Evolutionary conservation across 1,140 invertebrate genomes (phyloP).

Genomic region (Caenorhabditis brenneri): DNA sequence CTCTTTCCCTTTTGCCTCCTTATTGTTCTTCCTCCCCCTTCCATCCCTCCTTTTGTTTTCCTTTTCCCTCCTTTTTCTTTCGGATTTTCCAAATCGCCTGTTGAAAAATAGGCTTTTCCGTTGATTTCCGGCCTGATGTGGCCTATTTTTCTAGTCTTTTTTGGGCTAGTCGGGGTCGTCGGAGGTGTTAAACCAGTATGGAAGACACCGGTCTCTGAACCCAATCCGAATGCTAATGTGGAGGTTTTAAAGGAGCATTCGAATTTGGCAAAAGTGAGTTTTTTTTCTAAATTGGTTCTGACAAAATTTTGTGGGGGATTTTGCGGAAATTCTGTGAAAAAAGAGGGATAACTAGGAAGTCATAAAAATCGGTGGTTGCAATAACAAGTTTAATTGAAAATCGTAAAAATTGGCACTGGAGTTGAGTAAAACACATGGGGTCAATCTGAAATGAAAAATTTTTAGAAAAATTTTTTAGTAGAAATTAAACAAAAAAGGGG

Average conservation of each 20-base stretch:
- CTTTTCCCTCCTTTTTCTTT: not conserved
- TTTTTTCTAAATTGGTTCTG: not conserved
- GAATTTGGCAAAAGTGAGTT: not conserved
- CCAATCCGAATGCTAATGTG: not conserved
- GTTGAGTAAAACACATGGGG: not conserved
- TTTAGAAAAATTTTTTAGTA: not conserved
- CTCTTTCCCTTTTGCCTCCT: not conserved
- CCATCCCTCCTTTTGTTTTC: not conserved
- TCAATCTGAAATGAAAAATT: not conserved
- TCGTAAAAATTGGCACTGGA: no score
- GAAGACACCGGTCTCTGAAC: slow-evolving; percentile 38
- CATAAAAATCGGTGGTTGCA: no score
- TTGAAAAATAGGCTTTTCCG: not conserved
- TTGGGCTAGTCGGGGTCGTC: not conserved
- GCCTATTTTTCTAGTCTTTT: not conserved
- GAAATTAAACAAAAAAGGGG: no score
- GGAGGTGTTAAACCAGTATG: slow-evolving; percentile 8
- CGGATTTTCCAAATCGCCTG: not conserved
- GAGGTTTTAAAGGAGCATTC: not conserved
- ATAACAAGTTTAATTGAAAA: no score
- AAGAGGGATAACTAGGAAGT: no score
- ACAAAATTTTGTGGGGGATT: not conserved
- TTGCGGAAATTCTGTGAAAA: no score
- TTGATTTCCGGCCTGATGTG: not conserved
- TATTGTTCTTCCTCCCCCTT: not conserved